Conservation (phyloP, 2,888 invertebrate genomes). For the Apodemia zela region DNA sequence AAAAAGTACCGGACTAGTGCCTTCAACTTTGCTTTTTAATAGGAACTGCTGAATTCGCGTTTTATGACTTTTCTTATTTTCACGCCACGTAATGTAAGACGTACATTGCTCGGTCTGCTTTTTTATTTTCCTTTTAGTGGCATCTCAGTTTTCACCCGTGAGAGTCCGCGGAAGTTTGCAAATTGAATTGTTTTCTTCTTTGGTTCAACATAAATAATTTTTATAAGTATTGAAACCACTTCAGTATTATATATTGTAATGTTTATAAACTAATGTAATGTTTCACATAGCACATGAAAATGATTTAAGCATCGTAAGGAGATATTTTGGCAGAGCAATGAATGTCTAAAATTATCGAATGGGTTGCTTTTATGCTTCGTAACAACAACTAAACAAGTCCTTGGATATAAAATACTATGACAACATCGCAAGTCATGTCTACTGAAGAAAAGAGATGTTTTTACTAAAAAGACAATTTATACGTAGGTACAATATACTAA, state of each 20-base stretch:
- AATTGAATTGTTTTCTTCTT: too few species aligned
- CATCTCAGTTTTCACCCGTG: too few species aligned
- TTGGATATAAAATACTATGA: neutral
- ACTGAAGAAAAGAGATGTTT: neutral
- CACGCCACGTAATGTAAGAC: too few species aligned
- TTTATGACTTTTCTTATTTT: too few species aligned
- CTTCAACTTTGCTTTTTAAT: too few species aligned
- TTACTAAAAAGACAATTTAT: too few species aligned
- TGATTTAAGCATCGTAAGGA: neutral
- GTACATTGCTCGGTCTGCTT: too few species aligned
- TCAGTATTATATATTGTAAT: neutral
- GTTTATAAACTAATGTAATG: neutral
- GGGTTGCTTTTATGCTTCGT: neutral
- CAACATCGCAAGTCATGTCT: neutral
- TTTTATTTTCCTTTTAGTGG: too few species aligned
- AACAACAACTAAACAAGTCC: neutral
- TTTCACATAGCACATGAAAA: neutral
- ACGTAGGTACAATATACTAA: neutral
- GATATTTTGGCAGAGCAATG: neutral
- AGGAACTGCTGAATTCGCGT: too few species aligned
- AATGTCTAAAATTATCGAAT: neutral
- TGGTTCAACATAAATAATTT: too few species aligned
- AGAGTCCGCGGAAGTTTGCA: too few species aligned
- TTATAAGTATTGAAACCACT: neutral
- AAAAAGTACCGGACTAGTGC: too few species aligned